A percentile compares a stretch with the other conserved stretches of the same genome.
phyloP scores from a whole-genome alignment of 2,113 vertebrate species.

The Sylvietta virens region DNA sequence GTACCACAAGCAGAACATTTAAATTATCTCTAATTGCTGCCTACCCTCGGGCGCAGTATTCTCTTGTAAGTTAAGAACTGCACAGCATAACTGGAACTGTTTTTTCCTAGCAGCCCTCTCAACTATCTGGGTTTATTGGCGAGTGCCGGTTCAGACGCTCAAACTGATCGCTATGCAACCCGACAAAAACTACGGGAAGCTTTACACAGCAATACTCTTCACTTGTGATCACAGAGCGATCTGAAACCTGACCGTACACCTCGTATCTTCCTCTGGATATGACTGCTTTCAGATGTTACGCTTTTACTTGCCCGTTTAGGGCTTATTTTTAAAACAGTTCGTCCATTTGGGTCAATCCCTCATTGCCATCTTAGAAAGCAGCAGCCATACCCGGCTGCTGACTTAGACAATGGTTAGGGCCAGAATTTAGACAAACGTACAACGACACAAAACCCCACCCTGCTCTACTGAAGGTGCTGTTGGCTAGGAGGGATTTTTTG shows the following conservation, averaged over 20 bases:
- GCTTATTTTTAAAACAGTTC: neutral
- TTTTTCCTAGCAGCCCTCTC: neutral
- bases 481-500: no score
- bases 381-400: neutral
- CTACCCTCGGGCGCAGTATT: neutral
- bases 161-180: fast-evolving
- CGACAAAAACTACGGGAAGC: neutral
- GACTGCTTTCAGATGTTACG: neutral
- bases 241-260: neutral
- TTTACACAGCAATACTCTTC: neutral
- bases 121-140: neutral
- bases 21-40: neutral
- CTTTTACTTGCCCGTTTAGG: neutral
- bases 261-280: neutral
- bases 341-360: neutral
- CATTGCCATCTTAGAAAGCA: neutral
- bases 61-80: neutral
- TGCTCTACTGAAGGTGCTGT: neutral
- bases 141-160: neutral
- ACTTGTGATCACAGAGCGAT: neutral
- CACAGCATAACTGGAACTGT: neutral
- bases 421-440: neutral
- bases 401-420: neutral
- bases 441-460: neutral
- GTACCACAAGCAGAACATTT: neutral